Conservation (phyloP, 2,797 vertebrate species). For the Crenichthys baileyi region DNA sequence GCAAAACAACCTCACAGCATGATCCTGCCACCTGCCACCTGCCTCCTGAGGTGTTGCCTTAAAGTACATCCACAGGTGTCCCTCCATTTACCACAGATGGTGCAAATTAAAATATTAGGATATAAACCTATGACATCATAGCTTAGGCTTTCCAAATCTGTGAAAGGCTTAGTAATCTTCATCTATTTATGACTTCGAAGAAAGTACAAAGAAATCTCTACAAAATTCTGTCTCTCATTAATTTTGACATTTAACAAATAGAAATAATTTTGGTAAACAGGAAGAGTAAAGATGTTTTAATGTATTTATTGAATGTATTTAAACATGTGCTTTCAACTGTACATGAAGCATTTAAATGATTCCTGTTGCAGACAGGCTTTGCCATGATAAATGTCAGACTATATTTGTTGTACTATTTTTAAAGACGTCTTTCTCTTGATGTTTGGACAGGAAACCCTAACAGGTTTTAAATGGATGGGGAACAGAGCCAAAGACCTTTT, state of each 20-base stretch:
- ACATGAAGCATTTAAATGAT: not conserved
- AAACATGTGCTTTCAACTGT: not conserved
- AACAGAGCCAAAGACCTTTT: conserved; percentile 91
- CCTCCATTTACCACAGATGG: not conserved
- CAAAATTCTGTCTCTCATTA: not conserved
- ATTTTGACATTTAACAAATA: not conserved
- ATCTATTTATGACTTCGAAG: no score
- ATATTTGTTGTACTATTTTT: not conserved
- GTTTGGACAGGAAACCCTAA: conserved; percentile 91
- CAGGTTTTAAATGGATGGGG: conserved; percentile 99
- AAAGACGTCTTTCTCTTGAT: not conserved
- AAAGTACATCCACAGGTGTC: no score
- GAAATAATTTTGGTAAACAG: not conserved
- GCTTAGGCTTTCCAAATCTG: not conserved
- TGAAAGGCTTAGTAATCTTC: no score
- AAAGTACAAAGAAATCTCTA: not conserved
- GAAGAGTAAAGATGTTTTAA: not conserved
- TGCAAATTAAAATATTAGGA: not conserved
- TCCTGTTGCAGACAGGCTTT: not conserved
- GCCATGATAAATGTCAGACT: not conserved
- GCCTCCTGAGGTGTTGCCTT: no score
- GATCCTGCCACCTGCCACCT: no score
- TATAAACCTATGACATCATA: not conserved
- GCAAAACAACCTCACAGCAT: no score
- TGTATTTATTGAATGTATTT: not conserved